Evolutionary conservation across 2,888 invertebrate genomes (phyloP), one percentile per base, ranked within the genome.

Genomic region (Antheraea yamamai): DNA sequence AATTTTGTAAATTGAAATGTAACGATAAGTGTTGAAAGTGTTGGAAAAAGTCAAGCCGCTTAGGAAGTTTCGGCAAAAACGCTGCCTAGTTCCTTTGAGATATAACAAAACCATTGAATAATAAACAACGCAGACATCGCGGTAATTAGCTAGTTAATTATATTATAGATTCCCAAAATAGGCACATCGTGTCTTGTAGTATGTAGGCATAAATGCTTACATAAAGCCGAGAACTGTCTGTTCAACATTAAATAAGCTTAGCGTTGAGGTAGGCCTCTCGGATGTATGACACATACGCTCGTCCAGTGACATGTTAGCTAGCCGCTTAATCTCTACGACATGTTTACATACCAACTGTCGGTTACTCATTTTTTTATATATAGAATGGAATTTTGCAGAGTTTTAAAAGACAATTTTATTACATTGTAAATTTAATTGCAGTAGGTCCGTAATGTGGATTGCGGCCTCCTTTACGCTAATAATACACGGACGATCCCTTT

Each of bases 221-320:
- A 18, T 4, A 55, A 16, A 55, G 18, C 6, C 20, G 16, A 81
- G 76, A 75, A 74, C 77, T 75, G 39, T 39, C 61, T 73, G 39
- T 35, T 35, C 64, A 39, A 61, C 26, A 66, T 66, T 55, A 72
- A 70, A 74, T 72, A 10, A 75, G 61, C 74, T 75, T 77, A 70
- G 74, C 75, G 77, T 84, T 84, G 82, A 79, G 83, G 82, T 79
- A 83, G 83, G 85, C 80, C 80, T 74, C 23, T 14, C 64, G 26
- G 1, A 10, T 12, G 72, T 75, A 70, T 72, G 75, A 75, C 47
- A 74, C 73, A 47, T 47, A 77, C 66, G 61, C 35, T 64, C 74
- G 73, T 76, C 72, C 66, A 30, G 26, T 52, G 66, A 66, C 74
- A 52, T 47, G 23, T 47, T n/a, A 61, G 23, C 10, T 26, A 47